Evolutionary conservation across 2,113 vertebrate species (phyloP).

Genomic region (Choloepus hoffmanni): DNA sequence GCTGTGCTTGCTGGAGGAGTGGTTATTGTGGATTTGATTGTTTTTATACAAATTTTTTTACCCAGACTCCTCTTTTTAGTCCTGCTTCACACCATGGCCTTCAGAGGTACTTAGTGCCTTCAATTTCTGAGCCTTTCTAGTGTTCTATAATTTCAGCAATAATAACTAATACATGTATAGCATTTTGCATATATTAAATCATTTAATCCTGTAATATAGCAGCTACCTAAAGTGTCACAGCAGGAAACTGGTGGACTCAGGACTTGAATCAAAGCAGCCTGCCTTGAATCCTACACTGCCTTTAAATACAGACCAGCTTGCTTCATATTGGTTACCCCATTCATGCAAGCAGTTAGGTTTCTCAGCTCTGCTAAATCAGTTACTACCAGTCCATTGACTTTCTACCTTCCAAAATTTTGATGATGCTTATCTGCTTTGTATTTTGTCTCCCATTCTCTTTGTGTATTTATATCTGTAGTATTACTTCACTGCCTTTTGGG

Average conservation of each 20-base stretch:
- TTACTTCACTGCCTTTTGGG: background rate
- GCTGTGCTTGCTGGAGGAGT: background rate
- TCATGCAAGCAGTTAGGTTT: background rate
- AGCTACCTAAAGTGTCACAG: background rate
- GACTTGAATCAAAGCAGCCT: background rate
- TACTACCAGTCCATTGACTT: background rate
- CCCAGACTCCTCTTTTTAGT: background rate
- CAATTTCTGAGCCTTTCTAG: background rate
- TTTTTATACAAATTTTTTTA: background rate
- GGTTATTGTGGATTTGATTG: background rate
- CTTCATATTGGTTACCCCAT: background rate
- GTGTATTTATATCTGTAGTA: background rate
- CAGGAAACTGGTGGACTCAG: background rate
- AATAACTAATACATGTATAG: background rate
- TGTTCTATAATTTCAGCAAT: background rate
- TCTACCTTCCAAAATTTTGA: background rate
- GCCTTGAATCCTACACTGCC: background rate
- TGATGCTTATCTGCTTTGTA: background rate
- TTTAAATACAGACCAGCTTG: background rate
- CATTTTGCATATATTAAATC: background rate
- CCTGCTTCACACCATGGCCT: background rate
- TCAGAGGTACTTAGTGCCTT: background rate
- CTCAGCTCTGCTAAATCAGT: background rate
- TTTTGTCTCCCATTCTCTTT: background rate
- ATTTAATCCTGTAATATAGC: background rate